Evolutionary conservation across 1,140 invertebrate genomes (phyloP).

Genomic region (Halyomorpha halys): DNA sequence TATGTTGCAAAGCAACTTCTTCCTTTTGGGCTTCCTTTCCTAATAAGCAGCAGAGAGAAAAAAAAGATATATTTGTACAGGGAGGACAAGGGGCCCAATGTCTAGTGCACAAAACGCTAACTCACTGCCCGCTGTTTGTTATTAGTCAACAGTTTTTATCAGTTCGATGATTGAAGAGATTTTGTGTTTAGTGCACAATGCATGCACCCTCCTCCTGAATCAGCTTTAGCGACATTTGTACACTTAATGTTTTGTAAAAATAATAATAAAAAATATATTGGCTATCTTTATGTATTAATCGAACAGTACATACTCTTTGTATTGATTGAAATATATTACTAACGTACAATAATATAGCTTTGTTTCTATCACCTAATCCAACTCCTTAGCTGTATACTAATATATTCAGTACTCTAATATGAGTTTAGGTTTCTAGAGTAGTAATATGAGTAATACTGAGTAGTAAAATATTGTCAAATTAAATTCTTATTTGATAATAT

Average conservation of each 20-base stretch:
- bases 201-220: constrained; percentile 13
- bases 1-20: no score
- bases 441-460: no score
- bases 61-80: no score
- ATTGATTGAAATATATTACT: constrained; percentile 17
- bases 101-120: constrained; percentile 5
- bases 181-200: constrained; percentile 7
- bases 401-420: no score
- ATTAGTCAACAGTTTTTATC: background rate
- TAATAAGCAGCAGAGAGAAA: no score
- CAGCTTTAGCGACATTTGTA: constrained; percentile 10
- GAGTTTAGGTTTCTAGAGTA: no score
- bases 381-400: no score
- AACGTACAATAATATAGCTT: background rate
- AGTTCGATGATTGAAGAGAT: background rate
- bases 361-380: no score
- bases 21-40: no score
- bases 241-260: constrained; percentile 13
- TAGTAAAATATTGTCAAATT: no score
- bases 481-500: no score
- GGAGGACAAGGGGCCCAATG: background rate
- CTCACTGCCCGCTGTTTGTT: constrained; percentile 1
- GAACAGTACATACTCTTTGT: constrained; percentile 10
- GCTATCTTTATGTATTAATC: constrained; percentile 14
- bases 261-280: constrained; percentile 5